phyloP scores from a whole-genome alignment of 2,888 invertebrate species.

The Pachydiplax longipennis region DNA sequence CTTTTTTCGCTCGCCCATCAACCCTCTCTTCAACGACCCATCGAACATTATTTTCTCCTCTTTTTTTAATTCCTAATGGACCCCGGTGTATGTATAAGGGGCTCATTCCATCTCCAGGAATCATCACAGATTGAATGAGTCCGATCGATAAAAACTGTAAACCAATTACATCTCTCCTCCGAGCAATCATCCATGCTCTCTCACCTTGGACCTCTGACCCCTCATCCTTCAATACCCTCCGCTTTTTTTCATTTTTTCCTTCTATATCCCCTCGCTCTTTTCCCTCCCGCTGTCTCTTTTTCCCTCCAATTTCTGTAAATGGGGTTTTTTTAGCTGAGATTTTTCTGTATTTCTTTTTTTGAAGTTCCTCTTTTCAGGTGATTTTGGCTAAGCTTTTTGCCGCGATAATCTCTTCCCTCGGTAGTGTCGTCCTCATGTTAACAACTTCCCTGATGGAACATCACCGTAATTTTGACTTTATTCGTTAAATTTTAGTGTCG shows the following conservation, averaged over 20 bases:
- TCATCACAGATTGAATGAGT: constrained; percentile 30
- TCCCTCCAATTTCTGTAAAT: background rate
- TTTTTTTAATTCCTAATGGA: constrained; percentile 35
- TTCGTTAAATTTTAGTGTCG: too few species aligned
- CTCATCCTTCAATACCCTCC: background rate
- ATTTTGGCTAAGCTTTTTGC: too few species aligned
- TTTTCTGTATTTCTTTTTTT: too few species aligned
- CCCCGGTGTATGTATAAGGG: constrained; percentile 25
- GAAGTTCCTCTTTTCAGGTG: too few species aligned
- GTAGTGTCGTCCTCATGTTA: too few species aligned
- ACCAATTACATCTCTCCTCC: constrained; percentile 9
- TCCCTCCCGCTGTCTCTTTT: background rate
- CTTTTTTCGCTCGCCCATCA: background rate
- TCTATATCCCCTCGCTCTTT: background rate
- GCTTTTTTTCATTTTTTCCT: background rate
- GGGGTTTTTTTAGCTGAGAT: background rate
- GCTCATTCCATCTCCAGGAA: background rate
- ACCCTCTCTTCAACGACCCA: background rate
- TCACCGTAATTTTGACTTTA: too few species aligned
- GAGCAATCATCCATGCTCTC: background rate
- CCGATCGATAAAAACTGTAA: constrained; percentile 42
- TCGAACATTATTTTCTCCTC: background rate
- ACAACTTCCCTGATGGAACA: too few species aligned
- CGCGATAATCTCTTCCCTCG: too few species aligned
- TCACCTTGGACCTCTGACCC: constrained; percentile 14